These are phyloP conservation scores for Andrena camellia DNA, from an alignment of 2,888 invertebrate genomes.

Conservation along the genomic window DNA sequence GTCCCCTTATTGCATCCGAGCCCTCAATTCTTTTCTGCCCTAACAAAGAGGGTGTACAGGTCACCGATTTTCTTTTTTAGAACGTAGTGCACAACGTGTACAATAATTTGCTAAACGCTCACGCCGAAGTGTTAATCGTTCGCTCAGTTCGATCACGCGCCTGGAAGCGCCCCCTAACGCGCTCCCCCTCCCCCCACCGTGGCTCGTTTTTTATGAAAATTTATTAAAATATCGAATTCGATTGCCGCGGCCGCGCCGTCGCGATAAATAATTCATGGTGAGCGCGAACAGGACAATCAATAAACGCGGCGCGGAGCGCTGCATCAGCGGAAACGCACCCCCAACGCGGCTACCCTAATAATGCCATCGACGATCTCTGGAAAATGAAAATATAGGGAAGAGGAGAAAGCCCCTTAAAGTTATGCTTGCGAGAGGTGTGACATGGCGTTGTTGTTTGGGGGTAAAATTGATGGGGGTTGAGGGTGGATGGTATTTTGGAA, in stretches of 20 bases:
- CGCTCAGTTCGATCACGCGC: conserved; percentile 50
- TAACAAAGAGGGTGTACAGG: too few species aligned
- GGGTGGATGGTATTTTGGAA: too few species aligned
- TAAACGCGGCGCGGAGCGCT: conserved; percentile 30
- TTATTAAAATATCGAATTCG: conserved; percentile 57
- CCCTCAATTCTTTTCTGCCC: too few species aligned
- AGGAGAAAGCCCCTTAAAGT: too few species aligned
- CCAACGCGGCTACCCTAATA: neutral
- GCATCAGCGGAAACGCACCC: conserved; percentile 14
- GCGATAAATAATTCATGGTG: conserved; percentile 52
- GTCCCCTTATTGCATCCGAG: too few species aligned
- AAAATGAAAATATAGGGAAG: too few species aligned
- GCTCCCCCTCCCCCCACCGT: conserved; percentile 11
- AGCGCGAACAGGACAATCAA: conserved; percentile 47
- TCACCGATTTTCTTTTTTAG: too few species aligned
- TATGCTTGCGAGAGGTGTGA: too few species aligned
- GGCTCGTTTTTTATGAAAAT: conserved; percentile 53
- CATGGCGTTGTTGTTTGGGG: too few species aligned
- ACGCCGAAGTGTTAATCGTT: conserved; percentile 31
- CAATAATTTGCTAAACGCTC: neutral
- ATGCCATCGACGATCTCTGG: neutral
- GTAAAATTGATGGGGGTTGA: too few species aligned
- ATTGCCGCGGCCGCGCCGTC: conserved; percentile 31
- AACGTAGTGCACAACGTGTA: too few species aligned
- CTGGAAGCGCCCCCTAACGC: neutral